These are phyloP conservation scores for Terrapene triunguis DNA, from an alignment of 2,113 vertebrate genomes.

Conservation along the genomic window DNA sequence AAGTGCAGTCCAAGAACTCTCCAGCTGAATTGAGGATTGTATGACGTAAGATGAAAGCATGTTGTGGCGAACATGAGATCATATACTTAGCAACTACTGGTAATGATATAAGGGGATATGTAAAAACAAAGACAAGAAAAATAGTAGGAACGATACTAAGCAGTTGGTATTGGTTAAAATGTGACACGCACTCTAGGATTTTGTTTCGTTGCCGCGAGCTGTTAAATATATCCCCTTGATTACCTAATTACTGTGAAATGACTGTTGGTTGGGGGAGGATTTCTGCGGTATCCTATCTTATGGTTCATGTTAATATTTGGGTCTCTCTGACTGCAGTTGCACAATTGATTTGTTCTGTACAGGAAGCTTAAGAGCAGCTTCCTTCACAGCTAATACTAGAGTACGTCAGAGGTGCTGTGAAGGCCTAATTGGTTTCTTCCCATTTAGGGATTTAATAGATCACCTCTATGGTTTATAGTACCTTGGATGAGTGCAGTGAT, in stretches of 20 bases:
- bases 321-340: slow-evolving; percentile 26
- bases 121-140: background rate
- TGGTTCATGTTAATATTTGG: slow-evolving; percentile 37
- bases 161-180: background rate
- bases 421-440: slow-evolving; percentile 52
- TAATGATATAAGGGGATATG: background rate
- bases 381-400: background rate
- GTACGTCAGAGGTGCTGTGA: slow-evolving; percentile 13
- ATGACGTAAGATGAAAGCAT: background rate
- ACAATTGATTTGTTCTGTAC: slow-evolving; percentile 15
- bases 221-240: slow-evolving; percentile 32
- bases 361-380: slow-evolving; percentile 22
- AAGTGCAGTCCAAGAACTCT: background rate
- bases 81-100: background rate
- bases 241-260: slow-evolving; percentile 33
- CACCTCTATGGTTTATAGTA: slow-evolving; percentile 16
- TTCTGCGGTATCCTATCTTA: slow-evolving; percentile 33
- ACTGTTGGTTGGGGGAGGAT: slow-evolving; percentile 17
- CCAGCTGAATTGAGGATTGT: background rate
- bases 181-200: background rate
- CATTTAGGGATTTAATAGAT: slow-evolving; percentile 40
- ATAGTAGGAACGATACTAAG: background rate
- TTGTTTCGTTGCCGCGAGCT: background rate
- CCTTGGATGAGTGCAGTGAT: slow-evolving; percentile 51
- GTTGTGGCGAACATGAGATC: background rate